These are phyloP conservation scores for Patagioenas fasciata DNA, from an alignment of 2,113 vertebrate species.

Conservation along the genomic window DNA sequence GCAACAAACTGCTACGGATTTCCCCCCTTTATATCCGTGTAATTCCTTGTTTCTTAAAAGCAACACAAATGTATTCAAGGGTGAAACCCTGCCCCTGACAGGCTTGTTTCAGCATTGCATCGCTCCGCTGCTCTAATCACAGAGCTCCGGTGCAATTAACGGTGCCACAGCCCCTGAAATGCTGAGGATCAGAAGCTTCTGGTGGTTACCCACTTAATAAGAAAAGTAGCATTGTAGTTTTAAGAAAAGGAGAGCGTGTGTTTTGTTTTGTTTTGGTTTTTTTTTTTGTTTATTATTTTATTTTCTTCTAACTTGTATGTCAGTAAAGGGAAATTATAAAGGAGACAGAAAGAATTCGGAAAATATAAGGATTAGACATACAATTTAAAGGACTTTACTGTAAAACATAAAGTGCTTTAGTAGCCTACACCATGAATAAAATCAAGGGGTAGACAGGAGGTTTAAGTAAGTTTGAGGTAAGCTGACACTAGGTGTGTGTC, in stretches of 20 bases:
- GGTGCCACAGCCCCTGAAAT: background rate
- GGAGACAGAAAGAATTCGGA: background rate
- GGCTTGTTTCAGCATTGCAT: background rate
- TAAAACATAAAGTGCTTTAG: background rate
- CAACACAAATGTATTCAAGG: background rate
- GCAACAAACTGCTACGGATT: background rate
- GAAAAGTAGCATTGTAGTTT: background rate
- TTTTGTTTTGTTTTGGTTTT: background rate
- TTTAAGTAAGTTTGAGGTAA: background rate
- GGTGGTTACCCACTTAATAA: background rate
- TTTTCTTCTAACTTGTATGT: background rate
- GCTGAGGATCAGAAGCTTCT: background rate
- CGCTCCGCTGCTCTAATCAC: background rate
- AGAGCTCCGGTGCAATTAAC: accelerated
- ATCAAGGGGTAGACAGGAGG: background rate
- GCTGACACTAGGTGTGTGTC: background rate
- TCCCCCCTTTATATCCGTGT: background rate
- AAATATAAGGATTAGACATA: background rate
- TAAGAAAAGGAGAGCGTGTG: background rate
- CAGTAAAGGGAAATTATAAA: background rate
- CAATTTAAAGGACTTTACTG: background rate
- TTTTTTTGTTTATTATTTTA: background rate
- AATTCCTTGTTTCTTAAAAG: background rate
- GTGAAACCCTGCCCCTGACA: background rate
- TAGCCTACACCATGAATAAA: background rate